Percentiles rank a stretch among this genome's conserved stretches.
Conservation (phyloP, 2,113 vertebrate species). For the Zosterops japonicus region DNA sequence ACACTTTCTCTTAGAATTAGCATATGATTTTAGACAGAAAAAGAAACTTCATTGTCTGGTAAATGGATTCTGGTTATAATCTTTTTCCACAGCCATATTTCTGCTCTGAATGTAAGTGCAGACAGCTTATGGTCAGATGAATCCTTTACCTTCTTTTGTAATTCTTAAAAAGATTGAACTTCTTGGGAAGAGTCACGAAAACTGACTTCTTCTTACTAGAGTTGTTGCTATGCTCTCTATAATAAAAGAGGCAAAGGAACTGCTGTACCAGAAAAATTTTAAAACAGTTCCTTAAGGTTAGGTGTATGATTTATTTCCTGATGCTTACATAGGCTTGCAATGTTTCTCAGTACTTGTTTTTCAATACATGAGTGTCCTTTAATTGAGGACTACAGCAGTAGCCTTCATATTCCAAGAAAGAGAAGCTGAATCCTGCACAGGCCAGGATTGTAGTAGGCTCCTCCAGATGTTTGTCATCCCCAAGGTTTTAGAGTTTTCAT, state of each 20-base stretch:
- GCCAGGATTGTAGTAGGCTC: not conserved
- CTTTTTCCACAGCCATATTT: not conserved
- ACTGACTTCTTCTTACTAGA: not conserved
- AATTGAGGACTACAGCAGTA: not conserved
- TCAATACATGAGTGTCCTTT: not conserved
- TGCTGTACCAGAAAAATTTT: not conserved
- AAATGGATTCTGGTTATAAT: not conserved
- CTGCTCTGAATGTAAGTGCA: not conserved
- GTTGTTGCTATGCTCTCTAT: not conserved
- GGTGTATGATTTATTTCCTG: not conserved
- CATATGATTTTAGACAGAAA: not conserved
- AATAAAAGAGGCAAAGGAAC: not conserved
- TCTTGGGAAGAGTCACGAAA: accelerated
- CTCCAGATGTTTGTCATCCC: not conserved
- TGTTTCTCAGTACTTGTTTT: not conserved
- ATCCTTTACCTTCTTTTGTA: not conserved
- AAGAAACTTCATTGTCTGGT: not conserved
- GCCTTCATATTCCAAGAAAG: not conserved
- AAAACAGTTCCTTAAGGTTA: not conserved
- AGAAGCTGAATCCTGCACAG: not conserved
- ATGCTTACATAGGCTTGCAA: not conserved
- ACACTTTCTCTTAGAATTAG: not conserved
- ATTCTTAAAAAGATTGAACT: not conserved
- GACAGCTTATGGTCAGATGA: not conserved
- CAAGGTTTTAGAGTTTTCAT: not conserved